A percentile compares a stretch with the other conserved stretches of the same genome.
phyloP scores from a whole-genome alignment of 1,140 invertebrate genomes.

The Dolichoris vasculosae region DNA sequence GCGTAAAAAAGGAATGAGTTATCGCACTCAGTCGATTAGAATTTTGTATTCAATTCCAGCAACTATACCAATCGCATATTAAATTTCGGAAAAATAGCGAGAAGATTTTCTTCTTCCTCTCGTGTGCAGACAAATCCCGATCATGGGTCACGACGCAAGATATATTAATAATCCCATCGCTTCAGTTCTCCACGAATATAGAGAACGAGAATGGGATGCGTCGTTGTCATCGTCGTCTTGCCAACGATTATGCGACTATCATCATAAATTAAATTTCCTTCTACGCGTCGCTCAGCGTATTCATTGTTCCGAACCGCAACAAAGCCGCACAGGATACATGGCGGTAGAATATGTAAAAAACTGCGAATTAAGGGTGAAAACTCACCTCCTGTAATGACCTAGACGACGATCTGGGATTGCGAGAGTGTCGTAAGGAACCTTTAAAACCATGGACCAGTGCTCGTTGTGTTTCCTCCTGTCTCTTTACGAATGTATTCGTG shows the following conservation, averaged over 20 bases:
- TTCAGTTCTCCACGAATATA: not conserved
- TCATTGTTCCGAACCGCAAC: constrained; percentile 13
- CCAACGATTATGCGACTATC: constrained; percentile 34
- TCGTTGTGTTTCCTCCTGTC: too few species aligned
- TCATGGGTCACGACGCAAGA: not conserved
- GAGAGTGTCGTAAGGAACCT: too few species aligned
- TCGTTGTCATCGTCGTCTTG: not conserved
- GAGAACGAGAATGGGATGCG: too few species aligned
- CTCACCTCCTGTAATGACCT: too few species aligned
- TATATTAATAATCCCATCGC: constrained; percentile 23
- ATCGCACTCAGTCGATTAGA: not conserved
- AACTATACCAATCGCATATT: not conserved
- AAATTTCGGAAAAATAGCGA: not conserved
- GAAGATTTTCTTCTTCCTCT: not conserved
- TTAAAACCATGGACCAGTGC: too few species aligned
- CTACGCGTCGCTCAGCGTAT: constrained; percentile 1
- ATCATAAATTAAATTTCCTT: constrained; percentile 47
- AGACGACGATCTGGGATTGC: too few species aligned
- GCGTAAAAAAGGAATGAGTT: not conserved
- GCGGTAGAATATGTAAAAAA: not conserved
- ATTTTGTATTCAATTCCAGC: not conserved
- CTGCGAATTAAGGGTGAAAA: too few species aligned
- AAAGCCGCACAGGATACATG: not conserved
- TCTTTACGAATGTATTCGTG: too few species aligned
- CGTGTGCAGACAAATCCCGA: not conserved